Percentiles rank a stretch among this genome's conserved stretches.
Conservation (phyloP, 2,113 vertebrate species). For the Trogon surrucura region DNA sequence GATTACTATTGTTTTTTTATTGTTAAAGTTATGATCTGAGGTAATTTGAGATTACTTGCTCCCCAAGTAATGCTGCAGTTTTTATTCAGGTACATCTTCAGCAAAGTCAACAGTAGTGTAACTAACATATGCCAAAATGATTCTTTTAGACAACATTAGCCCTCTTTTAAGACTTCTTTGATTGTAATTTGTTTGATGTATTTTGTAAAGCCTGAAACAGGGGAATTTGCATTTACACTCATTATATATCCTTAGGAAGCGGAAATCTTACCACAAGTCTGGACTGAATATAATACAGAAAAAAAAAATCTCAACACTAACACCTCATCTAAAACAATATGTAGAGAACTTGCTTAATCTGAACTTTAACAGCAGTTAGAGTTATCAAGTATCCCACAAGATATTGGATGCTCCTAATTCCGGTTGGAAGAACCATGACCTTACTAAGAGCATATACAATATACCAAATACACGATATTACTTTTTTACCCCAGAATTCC, state of each 20-base stretch:
- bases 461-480: background rate
- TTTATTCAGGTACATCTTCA: background rate
- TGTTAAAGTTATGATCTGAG: background rate
- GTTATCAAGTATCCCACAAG: background rate
- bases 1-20: background rate
- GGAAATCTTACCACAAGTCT: background rate
- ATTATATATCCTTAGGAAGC: background rate
- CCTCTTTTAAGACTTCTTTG: background rate
- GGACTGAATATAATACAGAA: background rate
- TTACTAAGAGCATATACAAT: background rate
- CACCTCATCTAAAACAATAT: background rate
- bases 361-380: background rate
- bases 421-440: background rate
- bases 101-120: background rate
- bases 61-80: background rate
- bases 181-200: background rate
- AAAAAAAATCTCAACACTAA: background rate
- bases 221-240: background rate
- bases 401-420: background rate
- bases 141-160: background rate
- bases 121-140: background rate
- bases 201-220: background rate
- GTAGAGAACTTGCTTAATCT: background rate
- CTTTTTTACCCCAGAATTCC: accelerated
- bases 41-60: conserved; percentile 3